Evolutionary conservation across 2,888 invertebrate genomes (phyloP).

Genomic region (Tenthredo mesomela): DNA sequence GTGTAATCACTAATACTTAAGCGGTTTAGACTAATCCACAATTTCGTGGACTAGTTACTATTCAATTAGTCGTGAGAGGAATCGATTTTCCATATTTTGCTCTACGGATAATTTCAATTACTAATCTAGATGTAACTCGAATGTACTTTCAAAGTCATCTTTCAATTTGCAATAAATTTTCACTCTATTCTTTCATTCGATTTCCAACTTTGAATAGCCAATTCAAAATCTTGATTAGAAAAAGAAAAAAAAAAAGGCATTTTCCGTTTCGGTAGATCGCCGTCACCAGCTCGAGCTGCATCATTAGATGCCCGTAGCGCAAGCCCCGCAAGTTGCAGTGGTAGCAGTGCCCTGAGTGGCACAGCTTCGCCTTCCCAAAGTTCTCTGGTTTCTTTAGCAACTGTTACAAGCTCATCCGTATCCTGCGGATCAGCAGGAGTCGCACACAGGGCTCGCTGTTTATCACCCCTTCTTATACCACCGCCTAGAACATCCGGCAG

Average conservation of each 20-base stretch:
- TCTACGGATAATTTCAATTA: background rate
- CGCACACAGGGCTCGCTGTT: constrained; percentile 80
- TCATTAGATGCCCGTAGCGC: constrained; percentile 87
- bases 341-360: constrained; percentile 69
- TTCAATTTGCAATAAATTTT: background rate
- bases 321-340: constrained; percentile 79
- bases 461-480: constrained; percentile 89
- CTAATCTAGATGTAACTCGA: background rate
- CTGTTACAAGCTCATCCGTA: constrained; percentile 75
- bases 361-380: constrained; percentile 86
- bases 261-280: constrained; percentile 79
- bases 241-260: background rate
- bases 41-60: background rate
- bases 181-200: background rate
- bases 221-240: background rate
- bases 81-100: background rate
- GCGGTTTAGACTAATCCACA: background rate
- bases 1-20: background rate
- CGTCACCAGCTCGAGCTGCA: constrained; percentile 89
- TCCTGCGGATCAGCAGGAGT: constrained; percentile 66
- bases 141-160: background rate
- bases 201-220: background rate
- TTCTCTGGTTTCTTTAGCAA: constrained; percentile 84
- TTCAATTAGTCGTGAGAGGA: background rate
- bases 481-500: constrained; percentile 80